Conservation (phyloP, 2,113 vertebrate genomes). For the Platycercus adscitus region DNA sequence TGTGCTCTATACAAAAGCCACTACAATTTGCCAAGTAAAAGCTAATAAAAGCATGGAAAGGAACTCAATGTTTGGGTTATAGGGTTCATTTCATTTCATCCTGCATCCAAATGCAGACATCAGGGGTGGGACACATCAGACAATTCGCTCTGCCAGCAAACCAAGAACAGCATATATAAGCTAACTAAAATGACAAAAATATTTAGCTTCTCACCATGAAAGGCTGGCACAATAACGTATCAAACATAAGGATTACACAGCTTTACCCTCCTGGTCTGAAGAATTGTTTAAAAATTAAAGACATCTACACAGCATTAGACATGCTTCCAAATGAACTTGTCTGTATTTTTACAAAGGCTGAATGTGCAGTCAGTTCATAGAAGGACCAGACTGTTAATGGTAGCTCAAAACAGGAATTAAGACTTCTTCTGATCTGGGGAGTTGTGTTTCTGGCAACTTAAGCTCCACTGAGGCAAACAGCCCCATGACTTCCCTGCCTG, state of each 20-base stretch:
- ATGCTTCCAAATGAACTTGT: background rate
- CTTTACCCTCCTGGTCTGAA: slow-evolving; percentile 12
- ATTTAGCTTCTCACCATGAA: slow-evolving; percentile 48
- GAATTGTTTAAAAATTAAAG: slow-evolving; percentile 11
- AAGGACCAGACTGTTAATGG: background rate
- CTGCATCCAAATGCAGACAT: slow-evolving; percentile 44
- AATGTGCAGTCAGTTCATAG: background rate
- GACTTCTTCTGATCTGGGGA: background rate
- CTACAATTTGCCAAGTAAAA: slow-evolving; percentile 41
- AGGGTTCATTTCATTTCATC: slow-evolving; percentile 45
- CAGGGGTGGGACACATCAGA: slow-evolving; percentile 30
- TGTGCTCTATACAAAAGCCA: background rate
- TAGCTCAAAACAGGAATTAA: background rate
- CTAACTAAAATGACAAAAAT: slow-evolving; percentile 57
- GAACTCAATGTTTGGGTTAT: slow-evolving; percentile 33
- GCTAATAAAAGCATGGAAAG: slow-evolving; percentile 22
- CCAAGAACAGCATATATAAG: background rate
- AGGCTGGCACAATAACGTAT: slow-evolving; percentile 27
- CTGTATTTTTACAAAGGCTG: background rate
- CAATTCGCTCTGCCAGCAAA: slow-evolving; percentile 22
- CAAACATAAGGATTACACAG: slow-evolving; percentile 33
- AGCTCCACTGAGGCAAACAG: background rate
- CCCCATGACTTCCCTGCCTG: background rate
- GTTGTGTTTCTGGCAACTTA: background rate
- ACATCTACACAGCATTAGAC: background rate